Conservation (phyloP, 1,140 invertebrate genomes). For the Elysia chlorotica region DNA sequence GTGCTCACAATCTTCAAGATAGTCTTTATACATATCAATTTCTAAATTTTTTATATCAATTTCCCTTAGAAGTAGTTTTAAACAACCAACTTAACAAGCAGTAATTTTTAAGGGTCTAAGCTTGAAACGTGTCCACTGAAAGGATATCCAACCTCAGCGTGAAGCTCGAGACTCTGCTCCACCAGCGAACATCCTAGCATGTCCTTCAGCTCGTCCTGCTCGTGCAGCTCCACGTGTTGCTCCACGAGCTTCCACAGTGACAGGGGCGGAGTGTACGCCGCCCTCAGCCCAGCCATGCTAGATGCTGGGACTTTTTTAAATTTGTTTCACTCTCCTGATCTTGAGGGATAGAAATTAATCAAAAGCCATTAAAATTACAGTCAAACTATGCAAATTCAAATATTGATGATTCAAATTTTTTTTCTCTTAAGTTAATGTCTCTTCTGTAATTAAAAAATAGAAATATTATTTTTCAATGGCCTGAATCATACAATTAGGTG, state of each 20-base stretch:
- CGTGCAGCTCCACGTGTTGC: slow-evolving; percentile 45
- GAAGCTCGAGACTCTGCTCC: slow-evolving; percentile 55
- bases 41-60: not conserved
- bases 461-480: too few species aligned
- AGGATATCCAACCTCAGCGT: slow-evolving; percentile 57
- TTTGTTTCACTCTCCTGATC: too few species aligned
- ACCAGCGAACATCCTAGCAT: slow-evolving; percentile 55
- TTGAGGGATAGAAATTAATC: not conserved
- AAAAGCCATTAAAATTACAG: not conserved
- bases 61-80: not conserved
- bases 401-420: not conserved
- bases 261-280: slow-evolving; percentile 49
- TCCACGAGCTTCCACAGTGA: slow-evolving; percentile 55
- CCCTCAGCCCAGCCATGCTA: too few species aligned
- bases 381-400: not conserved
- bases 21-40: not conserved
- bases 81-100: not conserved
- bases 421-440: not conserved
- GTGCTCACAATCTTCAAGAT: not conserved
- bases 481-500: too few species aligned
- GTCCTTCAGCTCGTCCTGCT: slow-evolving; percentile 53
- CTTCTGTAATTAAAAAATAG: not conserved
- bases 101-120: too few species aligned
- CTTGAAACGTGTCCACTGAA: too few species aligned
- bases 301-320: too few species aligned